Base-by-base conservation (phyloP, 2,888 invertebrate species). In the Dasysyrphus tricinctus region DNA sequence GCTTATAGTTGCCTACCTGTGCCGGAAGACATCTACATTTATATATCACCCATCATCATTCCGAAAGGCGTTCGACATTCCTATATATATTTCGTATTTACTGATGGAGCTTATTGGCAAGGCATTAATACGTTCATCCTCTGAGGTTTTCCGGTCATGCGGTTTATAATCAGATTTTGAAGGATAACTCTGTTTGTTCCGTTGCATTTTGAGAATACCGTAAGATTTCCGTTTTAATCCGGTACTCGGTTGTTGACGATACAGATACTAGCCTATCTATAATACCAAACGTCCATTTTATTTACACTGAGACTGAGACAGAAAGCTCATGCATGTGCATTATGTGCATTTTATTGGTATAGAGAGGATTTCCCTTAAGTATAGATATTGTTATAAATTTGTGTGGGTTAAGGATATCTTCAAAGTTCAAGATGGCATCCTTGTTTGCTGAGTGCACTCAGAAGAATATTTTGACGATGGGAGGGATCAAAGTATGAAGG, bases 121-220 rank as follows among this genome's bases (percentile, higher is more conserved):
- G 78, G 67, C 51, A 86, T 82, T 79, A 87, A 75, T 76, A 70
- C 79, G 76, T 83, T 80, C 79, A 87, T 80, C 87, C 75, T 80
- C 69, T 87, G 76, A 73, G 87, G 83, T 79, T 82, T 83, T 73
- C 83, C 83, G 83, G 87, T 80, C 82, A 82, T 87, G 87, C 82
- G 87, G 87, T 69, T 87, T 87, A 79, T 79, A 83, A 80, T 74
- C 87, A 76, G 57, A 76, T 79, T 61, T 65, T 59, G 32, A 11
- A 59, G 49, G 63, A 72, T 73, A 67, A 37, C 69, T 54, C 59
- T 80, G 44, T 61, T 56, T 70, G 65, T 70, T 70, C 42, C 59
- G 59, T 39, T 76, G 75, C 49, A 42, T 47, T 57, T 65, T 44
- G 57, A 67, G 65, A 34, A 34, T n/a, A 61, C 34, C 56, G 14